Percentiles rank a stretch among this genome's conserved stretches.
phyloP scores from a whole-genome alignment of 2,113 vertebrate genomes.

The Seriola aureovittata region DNA sequence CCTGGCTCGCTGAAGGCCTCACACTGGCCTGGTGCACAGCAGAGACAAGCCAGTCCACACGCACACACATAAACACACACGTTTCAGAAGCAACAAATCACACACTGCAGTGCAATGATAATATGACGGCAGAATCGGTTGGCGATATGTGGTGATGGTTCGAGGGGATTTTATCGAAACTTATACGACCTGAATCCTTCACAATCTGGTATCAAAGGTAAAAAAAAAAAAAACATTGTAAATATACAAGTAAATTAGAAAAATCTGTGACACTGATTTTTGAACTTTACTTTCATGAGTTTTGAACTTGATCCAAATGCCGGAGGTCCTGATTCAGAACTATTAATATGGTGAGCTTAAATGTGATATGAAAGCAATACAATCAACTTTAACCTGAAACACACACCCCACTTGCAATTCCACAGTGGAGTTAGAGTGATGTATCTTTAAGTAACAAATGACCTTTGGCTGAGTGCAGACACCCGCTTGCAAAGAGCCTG shows the following conservation, averaged over 20 bases:
- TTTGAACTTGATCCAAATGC: neutral
- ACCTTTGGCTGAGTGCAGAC: neutral
- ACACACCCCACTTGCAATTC: neutral
- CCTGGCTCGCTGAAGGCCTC: neutral
- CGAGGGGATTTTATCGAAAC: no score
- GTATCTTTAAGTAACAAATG: neutral
- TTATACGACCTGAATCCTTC: no score
- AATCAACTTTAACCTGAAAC: no score
- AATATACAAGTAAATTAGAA: no score
- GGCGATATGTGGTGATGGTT: no score
- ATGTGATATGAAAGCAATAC: neutral
- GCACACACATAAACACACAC: conserved; percentile 1
- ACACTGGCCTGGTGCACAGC: conserved; percentile 5
- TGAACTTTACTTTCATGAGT: neutral
- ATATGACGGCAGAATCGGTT: neutral
- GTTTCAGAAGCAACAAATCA: neutral
- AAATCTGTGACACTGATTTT: neutral
- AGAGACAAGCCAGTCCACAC: neutral
- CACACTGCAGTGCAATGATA: neutral
- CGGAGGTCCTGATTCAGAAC: neutral
- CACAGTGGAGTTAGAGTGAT: neutral
- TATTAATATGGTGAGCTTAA: neutral
- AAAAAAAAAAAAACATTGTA: no score
- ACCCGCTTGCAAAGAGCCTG: neutral
- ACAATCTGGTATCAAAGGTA: no score